Base-by-base conservation (phyloP, 2,888 invertebrate species). In the Pelosia muscerda region DNA sequence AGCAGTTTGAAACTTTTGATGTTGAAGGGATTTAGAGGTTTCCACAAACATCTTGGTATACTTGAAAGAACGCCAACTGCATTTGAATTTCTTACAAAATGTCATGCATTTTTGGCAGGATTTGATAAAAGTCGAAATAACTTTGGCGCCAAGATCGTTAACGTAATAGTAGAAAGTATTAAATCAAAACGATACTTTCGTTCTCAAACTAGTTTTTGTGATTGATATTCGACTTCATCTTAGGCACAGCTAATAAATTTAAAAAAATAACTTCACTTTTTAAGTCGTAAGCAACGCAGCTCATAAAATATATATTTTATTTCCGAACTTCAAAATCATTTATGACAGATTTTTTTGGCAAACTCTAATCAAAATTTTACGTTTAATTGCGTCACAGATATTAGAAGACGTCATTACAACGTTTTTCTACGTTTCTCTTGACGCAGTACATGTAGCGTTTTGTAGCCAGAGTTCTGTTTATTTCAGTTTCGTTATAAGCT, bases 401-500 rank as follows among this genome's bases (percentile, higher is more conserved):
- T 68, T 73, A 72, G 58, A 25, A 66, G 61, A 72, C 76, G 74
- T 81, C 81, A 74, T n/a, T 71, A 26, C 66, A 57, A 38, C 61
- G 74, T 73, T 73, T 77, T 72, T 76, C 77, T 75, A 78, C 80
- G 69, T 69, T 63, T 60, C 59, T 55, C 58, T 78, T 79, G 79
- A 78, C 78, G 78, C 80, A 75, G 78, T 73, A 71, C 68, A 76
- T 74, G 77, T 74, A 76, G 66, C 64, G 69, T 65, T 77, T 74
- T 74, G 73, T 73, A 76, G 74, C 61, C 73, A 69, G 80, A 78
- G 81, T 81, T 80, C 81, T 84, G 87, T 85, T 87, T 89, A 90
- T 88, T 88, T 88, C 84, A 88, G 87, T 83, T 70, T 81, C 86
- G 85, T 84, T 84, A 81, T 84, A 82, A 84, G 90, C 87, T 87